Evolutionary conservation across 1,140 invertebrate species (phyloP).

Genomic region (Sycophila sp.): DNA sequence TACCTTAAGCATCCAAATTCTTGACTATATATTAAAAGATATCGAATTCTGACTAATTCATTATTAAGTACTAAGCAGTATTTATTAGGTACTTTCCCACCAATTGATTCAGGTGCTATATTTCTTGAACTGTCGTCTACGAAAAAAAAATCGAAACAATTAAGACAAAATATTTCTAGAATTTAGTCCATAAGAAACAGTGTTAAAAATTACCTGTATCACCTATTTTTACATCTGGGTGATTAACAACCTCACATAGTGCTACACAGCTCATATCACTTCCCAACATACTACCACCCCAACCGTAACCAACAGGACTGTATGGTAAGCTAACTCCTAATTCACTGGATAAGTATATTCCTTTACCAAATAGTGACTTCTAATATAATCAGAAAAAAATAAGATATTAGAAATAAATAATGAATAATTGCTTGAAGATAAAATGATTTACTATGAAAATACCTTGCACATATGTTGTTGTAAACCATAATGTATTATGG

Average conservation of each 20-base stretch:
- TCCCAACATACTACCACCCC: slow-evolving; percentile 79
- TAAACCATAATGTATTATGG: slow-evolving; percentile 81
- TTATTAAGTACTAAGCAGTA: slow-evolving; percentile 82
- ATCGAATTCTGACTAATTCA: slow-evolving; percentile 79
- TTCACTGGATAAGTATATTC: slow-evolving; percentile 81
- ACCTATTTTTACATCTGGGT: slow-evolving; percentile 68
- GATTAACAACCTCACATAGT: slow-evolving; percentile 81
- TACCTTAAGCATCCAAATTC: slow-evolving; percentile 56
- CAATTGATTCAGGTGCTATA: slow-evolving; percentile 61
- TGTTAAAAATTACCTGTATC: slow-evolving; percentile 53
- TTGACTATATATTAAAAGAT: slow-evolving; percentile 80
- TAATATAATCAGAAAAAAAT: slow-evolving; percentile 48
- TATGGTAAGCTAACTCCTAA: slow-evolving; percentile 75
- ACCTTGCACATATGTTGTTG: slow-evolving; percentile 82
- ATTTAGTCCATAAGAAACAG: too few species aligned
- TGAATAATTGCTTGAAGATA: background rate
- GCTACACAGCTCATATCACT: slow-evolving; percentile 79
- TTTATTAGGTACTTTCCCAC: slow-evolving; percentile 73
- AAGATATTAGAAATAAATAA: background rate
- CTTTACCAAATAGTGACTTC: slow-evolving; percentile 77
- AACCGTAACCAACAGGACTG: slow-evolving; percentile 76
- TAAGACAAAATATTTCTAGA: too few species aligned
- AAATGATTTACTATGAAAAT: slow-evolving; percentile 38
- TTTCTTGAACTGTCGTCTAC: slow-evolving; percentile 55
- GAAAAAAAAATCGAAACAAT: slow-evolving; percentile 46